Evolutionary conservation across 2,888 invertebrate genomes (phyloP), one percentile per base, ranked within the genome.

Genomic region (Oxyteleia sp.): DNA sequence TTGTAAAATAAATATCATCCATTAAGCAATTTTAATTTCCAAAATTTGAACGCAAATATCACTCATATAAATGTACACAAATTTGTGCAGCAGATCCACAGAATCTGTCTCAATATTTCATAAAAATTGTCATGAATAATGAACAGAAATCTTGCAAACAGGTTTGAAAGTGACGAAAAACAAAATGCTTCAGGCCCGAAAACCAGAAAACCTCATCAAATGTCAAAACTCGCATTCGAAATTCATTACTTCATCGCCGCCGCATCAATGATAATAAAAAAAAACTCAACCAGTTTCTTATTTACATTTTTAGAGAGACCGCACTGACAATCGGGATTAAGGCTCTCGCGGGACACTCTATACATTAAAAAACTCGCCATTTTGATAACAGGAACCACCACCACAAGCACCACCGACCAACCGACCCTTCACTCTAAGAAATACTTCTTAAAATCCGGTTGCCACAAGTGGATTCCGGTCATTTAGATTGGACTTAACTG

Each of bases 281-380:
- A 16, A 49, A 15, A 35, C 43, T 72, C 53, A 68, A 68, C 7
- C 26, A 43, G 7, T 53, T 15, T 69, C 11, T 71, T 23, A 23
- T 71, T 71, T 49, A 20, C 26, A 47, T 59, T 76, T 75, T 51
- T 76, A 76, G 76, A 76, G 49, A 76, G 51, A 43, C 51, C 41
- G 38, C 66, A 76, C 68, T 76, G 75, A 61, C 61, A 49, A 57
- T 63, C 41, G 26, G 55, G 49, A 69, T 4, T 41, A 53, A 18
- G 45, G 38, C 75, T 49, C 29, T 66, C 47, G 59, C 47, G 20
- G 57, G 53, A 53, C 69, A 59, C 59, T 57, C 20, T 61, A 69
- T 47, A 78, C 78, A 47, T 55, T 69, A 63, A 71, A 32, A 51
- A 68, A 51, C 23, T 43, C 74, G 64, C 64, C 45, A 74, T 74